Evolutionary conservation across 2,888 invertebrate genomes (phyloP), one percentile per base, ranked within the genome.

Genomic region (Hyppa rectilinea): DNA sequence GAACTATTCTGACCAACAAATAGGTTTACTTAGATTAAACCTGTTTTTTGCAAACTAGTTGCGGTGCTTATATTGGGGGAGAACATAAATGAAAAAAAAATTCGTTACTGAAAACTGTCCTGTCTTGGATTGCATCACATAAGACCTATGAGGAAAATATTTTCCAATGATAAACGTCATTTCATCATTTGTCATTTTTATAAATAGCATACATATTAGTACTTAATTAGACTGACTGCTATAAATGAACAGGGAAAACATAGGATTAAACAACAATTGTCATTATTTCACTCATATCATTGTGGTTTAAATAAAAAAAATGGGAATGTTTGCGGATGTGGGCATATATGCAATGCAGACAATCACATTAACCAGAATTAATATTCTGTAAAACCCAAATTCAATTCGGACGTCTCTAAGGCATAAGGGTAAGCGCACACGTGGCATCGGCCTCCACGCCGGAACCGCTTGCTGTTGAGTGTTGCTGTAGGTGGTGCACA

Each of bases 171-270:
- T 61, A 36, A 61, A 26, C 20, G 9, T n/a, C n/a, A 36, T 62
- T n/a, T n/a, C n/a, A n/a, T n/a, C n/a, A 5, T 34, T 34, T 17
- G 20, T 4, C n/a, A 17, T 4, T 12, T 53, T 60, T 36, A 26
- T 26, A 20, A 0, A 14, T 9, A 9, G 7, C 6, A 4, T 23
- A 55, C 26, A 2, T 26, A 7, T 12, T 9, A n/a, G 4, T 9
- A 29, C 36, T 26, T 4, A n/a, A 29, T 31, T 29, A 3, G n/a
- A 14, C 31, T 9, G 4, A 31, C 1, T 67, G 29, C 7, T 45
- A 12, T n/a, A 10, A 36, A 66, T 29, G 0, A 47, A 38, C 68
- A 47, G 68, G 68, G 29, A 68, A 5, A 66, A 47, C 5, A 38
- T n/a, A 67, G 45, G 3, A 29, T 17, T 4, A 4, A 67, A 65